A percentile compares a stretch with the other conserved stretches of the same genome.
phyloP scores from a whole-genome alignment of 2,888 invertebrate species.

The Pedicia rivosa region DNA sequence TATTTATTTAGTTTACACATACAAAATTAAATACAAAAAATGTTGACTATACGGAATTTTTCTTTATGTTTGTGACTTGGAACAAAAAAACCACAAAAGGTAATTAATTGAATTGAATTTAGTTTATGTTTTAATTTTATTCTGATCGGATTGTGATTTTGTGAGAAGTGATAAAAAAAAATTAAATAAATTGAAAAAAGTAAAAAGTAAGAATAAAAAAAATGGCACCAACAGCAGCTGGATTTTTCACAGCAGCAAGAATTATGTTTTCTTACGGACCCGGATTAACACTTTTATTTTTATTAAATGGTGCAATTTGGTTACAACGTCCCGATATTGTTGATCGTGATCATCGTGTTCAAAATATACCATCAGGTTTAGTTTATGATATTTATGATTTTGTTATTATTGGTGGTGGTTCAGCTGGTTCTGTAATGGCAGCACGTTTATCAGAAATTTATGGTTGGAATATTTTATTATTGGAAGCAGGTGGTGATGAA shows the following conservation, averaged over 20 bases:
- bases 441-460: constrained; percentile 59
- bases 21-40: too few species aligned
- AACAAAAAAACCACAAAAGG: too few species aligned
- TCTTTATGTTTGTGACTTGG: too few species aligned
- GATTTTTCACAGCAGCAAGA: constrained; percentile 40
- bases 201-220: not conserved
- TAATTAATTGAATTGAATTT: too few species aligned
- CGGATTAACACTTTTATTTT: constrained; percentile 43
- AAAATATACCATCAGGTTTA: constrained; percentile 35
- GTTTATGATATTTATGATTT: constrained; percentile 56
- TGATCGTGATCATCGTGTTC: constrained; percentile 44
- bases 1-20: too few species aligned
- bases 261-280: constrained; percentile 46
- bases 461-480: constrained; percentile 51
- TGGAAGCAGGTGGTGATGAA: constrained; percentile 69
- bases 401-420: constrained; percentile 65
- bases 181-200: too few species aligned
- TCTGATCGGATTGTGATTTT: too few species aligned
- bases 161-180: too few species aligned
- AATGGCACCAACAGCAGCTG: constrained; percentile 13
- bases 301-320: constrained; percentile 46
- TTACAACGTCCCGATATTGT: constrained; percentile 54
- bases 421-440: constrained; percentile 67
- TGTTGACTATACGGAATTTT: too few species aligned
- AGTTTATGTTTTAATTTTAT: too few species aligned